Percentiles rank a stretch among this genome's conserved stretches.
Conservation (phyloP, 2,888 invertebrate species). For the Drosophila basisetae region DNA sequence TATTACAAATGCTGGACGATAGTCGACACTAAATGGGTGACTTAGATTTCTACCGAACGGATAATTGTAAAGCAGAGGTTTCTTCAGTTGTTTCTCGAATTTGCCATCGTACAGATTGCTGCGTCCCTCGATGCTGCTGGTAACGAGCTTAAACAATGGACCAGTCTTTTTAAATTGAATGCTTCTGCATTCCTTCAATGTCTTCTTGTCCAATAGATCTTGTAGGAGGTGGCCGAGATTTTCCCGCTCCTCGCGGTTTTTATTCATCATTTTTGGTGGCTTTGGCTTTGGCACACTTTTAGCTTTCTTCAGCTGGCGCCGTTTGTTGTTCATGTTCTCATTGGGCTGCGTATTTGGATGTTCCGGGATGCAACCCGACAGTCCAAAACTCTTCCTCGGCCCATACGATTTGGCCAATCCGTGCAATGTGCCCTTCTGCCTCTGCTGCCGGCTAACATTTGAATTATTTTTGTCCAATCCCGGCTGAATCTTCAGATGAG, state of each 20-base stretch:
- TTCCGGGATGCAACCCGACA: neutral
- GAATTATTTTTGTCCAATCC: neutral
- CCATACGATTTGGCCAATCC: neutral
- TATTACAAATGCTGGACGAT: neutral
- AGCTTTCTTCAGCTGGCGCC: neutral
- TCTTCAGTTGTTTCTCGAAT: conserved; percentile 26
- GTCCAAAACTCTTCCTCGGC: neutral
- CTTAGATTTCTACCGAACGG: neutral
- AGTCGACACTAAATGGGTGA: neutral
- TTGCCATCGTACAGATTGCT: conserved; percentile 1
- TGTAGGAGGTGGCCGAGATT: conserved; percentile 14
- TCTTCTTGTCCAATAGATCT: conserved; percentile 21
- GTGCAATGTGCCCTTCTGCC: no score
- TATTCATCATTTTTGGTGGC: neutral
- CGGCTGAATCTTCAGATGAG: neutral
- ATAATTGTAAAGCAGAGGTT: conserved; percentile 12
- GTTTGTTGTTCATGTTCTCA: neutral
- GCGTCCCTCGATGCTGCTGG: conserved; percentile 30
- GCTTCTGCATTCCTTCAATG: neutral
- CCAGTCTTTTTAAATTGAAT: conserved; percentile 31
- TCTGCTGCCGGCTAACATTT: neutral
- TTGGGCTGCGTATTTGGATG: neutral
- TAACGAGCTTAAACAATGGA: conserved; percentile 35
- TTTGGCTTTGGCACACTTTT: neutral
- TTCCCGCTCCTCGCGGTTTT: neutral